Evolutionary conservation across 2,888 invertebrate genomes (phyloP).

Genomic region (Sisyra nigra): DNA sequence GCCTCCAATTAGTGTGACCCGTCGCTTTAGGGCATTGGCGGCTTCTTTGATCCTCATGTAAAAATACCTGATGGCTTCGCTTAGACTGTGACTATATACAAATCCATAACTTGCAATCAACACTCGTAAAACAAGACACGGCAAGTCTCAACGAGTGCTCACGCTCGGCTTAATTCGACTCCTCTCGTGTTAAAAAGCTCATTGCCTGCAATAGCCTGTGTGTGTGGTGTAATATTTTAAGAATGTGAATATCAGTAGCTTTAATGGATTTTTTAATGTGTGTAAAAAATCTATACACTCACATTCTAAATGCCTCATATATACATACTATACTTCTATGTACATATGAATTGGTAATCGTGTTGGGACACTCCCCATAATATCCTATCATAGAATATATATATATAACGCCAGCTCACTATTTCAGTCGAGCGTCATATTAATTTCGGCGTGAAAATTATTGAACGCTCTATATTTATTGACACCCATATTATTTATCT

Average conservation of each 20-base stretch:
- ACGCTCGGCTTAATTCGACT: neutral
- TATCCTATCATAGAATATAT: neutral
- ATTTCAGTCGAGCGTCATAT: neutral
- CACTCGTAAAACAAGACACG: neutral
- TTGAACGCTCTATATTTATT: neutral
- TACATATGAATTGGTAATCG: conserved; percentile 7
- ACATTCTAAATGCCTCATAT: conserved; percentile 7
- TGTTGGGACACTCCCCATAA: conserved; percentile 12
- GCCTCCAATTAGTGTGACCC: conserved; percentile 34
- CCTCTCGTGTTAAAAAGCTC: conserved; percentile 8
- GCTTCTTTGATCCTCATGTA: conserved; percentile 25
- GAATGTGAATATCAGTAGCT: conserved; percentile 10
- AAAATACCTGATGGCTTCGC: conserved; percentile 23
- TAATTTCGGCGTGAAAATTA: neutral
- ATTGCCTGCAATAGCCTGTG: too few species aligned
- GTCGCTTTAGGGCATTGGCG: conserved; percentile 28
- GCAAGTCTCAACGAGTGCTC: neutral
- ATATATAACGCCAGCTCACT: neutral
- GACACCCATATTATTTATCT: too few species aligned
- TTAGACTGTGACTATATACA: conserved; percentile 20
- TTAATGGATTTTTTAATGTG: conserved; percentile 5
- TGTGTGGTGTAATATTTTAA: conserved; percentile 12
- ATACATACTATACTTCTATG: too few species aligned
- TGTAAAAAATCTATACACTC: conserved; percentile 4
- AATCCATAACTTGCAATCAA: conserved; percentile 2